Base-by-base conservation (phyloP, 2,113 vertebrate species). In the Psilopogon haemacephalus region DNA sequence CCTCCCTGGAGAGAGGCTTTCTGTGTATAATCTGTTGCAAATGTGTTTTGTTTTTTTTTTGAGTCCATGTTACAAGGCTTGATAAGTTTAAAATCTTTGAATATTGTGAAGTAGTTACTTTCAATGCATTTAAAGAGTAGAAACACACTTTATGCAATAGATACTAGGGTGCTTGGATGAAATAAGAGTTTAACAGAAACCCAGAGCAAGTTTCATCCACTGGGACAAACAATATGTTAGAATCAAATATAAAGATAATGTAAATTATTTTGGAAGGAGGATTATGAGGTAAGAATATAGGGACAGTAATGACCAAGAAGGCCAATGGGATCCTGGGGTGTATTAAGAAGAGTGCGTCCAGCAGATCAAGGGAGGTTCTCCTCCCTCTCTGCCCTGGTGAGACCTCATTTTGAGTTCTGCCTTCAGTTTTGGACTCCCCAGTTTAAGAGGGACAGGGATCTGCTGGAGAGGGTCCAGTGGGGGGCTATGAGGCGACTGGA, bases 1-100 rank as follows among this genome's bases (percentile, higher is more conserved):
- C 16, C 67, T 94, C 68, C 69, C 78, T 87, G 82, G 33, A 79
- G 84, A 95, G 94, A 89, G 59, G 91, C 63, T 96, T 94, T 95
- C 89, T 67, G 59, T n/a, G 23, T 40, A 44, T 76, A 89, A 95
- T 91, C 87, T 93, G 71, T 58, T 91, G 30, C 81, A 91, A 60
- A 58, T 82, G n/a, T 76, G 85, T 38, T 2, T 15, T 42, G 6
- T 26, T 40, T 88, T 38, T 2, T 15, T 42, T 6, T 26, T 40
- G 80, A 55, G 56, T 33, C 1, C 13, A 28, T 69, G 38, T 75
- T 86, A 67, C 32, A 79, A 93, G 64, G 52, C 72, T 82, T 50
- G 30, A 14, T 35, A 32, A 70, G 24, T 73, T 92, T 93, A 89
- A 56, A 62, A 58, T 74, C 26, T 71, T 23, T 74, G 38, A 72